Conservation (phyloP, 92 coral and sea anemone genomes). For the Zoanthus gigantus region DNA sequence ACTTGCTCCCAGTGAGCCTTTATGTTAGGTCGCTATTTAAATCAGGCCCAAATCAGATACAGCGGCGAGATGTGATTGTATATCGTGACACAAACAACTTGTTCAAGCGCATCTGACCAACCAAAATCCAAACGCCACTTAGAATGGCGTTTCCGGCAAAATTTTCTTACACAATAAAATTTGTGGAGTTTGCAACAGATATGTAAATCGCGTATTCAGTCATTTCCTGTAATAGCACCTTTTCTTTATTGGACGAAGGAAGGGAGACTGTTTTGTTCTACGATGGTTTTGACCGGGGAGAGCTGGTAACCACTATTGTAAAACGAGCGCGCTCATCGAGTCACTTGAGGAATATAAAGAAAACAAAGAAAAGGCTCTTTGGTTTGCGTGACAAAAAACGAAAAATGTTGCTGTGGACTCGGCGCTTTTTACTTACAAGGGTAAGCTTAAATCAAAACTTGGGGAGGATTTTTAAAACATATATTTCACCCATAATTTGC, state of each 20-base stretch:
- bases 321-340: not conserved
- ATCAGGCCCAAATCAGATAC: not conserved
- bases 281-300: conserved; percentile 1
- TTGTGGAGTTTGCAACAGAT: not conserved
- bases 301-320: not conserved
- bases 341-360: not conserved
- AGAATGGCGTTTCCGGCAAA: conserved; percentile 20
- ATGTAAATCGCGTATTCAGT: not conserved
- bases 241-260: not conserved
- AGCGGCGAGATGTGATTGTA: not conserved
- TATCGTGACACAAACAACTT: conserved; percentile 38
- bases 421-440: conserved; percentile 18
- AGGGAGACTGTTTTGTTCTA: not conserved
- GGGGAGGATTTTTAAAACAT: not conserved
- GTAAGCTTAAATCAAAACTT: not conserved
- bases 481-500: too few species aligned
- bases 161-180: conserved; percentile 1
- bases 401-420: not conserved
- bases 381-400: not conserved
- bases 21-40: conserved; percentile 18
- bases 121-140: conserved; percentile 4
- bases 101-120: conserved; percentile 31
- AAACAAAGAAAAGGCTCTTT: not conserved
- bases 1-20: conserved; percentile 15
- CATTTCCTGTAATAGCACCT: conserved; percentile 8